Evolutionary conservation across 2,888 invertebrate genomes (phyloP).

Genomic region (Onchidella celtica): DNA sequence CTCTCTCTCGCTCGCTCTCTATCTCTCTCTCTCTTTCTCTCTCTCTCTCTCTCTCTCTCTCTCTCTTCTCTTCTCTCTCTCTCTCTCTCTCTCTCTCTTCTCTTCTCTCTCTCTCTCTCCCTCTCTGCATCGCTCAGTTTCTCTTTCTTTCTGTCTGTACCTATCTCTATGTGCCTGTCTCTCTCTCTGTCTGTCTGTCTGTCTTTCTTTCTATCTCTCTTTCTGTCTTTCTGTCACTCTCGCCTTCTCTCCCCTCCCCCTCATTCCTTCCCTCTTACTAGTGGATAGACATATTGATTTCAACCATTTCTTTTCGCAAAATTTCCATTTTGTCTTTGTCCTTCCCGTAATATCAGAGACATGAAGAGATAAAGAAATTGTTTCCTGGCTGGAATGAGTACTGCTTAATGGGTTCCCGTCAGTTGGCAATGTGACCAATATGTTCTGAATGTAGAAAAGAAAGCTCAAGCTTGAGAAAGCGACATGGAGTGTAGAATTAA

Average conservation of each 20-base stretch:
- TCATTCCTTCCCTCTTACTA: background rate
- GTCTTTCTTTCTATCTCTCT: slow-evolving; percentile 3
- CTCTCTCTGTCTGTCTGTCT: background rate
- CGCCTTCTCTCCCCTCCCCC: background rate
- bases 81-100: slow-evolving; percentile 10
- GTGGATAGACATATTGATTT: too few species aligned
- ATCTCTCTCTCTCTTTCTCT: slow-evolving; percentile 36
- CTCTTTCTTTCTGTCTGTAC: slow-evolving; percentile 26
- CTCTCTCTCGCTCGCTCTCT: background rate
- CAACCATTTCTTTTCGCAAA: too few species aligned
- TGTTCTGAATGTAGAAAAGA: too few species aligned
- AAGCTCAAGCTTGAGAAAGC: too few species aligned
- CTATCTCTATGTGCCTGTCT: background rate
- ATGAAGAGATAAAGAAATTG: too few species aligned
- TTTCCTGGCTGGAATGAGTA: too few species aligned
- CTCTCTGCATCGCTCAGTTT: slow-evolving; percentile 12
- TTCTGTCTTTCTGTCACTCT: background rate
- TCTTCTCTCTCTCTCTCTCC: slow-evolving; percentile 32
- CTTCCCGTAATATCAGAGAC: too few species aligned
- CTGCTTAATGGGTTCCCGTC: too few species aligned
- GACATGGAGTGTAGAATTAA: too few species aligned
- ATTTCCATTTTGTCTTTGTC: too few species aligned
- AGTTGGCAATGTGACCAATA: too few species aligned
- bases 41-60: slow-evolving; percentile 31
- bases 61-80: slow-evolving; percentile 26